Percentiles rank a stretch among this genome's conserved stretches.
phyloP scores from a whole-genome alignment of 2,113 vertebrate species.

The Microcebus ravelobensis region DNA sequence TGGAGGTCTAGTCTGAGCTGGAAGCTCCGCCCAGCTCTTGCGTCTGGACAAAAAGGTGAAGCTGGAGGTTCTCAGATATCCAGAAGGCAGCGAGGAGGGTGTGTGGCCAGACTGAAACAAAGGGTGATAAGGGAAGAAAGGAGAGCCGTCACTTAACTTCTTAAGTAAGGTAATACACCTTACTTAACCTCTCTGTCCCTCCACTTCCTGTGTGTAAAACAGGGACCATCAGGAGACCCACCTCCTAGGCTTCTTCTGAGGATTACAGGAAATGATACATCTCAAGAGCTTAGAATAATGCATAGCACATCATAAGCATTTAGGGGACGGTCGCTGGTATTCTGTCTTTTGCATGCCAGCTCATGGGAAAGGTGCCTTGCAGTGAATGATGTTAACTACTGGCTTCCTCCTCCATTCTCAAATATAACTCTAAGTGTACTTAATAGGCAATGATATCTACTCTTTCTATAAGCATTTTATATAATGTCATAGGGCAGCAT shows the following conservation, averaged over 20 bases:
- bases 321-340: too few relatives aligned
- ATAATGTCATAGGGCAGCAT: too few relatives aligned
- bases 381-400: too few relatives aligned
- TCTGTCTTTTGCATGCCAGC: too few relatives aligned
- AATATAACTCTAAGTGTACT: too few relatives aligned
- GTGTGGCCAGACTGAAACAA: background rate
- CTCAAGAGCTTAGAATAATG: too few relatives aligned
- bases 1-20: background rate
- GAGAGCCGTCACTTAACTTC: background rate
- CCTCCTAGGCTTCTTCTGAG: background rate
- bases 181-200: background rate
- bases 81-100: background rate
- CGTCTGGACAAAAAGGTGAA: background rate
- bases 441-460: too few relatives aligned
- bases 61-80: background rate
- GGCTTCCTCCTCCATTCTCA: too few relatives aligned
- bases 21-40: background rate
- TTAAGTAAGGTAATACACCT: background rate
- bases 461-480: too few relatives aligned
- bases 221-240: background rate
- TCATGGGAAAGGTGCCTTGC: too few relatives aligned
- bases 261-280: too few relatives aligned
- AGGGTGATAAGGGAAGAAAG: conserved; percentile 11
- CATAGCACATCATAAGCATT: too few relatives aligned
- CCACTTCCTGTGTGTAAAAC: background rate